phyloP scores from a whole-genome alignment of 2,113 vertebrate species.

The Tringa solitaria region DNA sequence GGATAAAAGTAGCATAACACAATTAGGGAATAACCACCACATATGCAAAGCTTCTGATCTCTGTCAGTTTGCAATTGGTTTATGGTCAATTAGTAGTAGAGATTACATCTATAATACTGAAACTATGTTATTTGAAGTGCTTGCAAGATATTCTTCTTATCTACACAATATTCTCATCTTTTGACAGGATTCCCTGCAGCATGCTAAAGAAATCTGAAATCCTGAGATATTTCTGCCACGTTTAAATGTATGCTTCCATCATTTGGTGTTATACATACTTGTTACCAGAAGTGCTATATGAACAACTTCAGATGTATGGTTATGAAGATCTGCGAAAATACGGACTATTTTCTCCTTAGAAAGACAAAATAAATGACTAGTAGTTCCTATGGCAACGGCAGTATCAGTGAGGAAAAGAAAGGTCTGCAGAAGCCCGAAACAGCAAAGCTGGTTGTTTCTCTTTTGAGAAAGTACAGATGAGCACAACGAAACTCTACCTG shows the following conservation, averaged over 20 bases:
- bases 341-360: neutral
- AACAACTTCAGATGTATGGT: neutral
- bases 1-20: neutral
- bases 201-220: neutral
- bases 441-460: neutral
- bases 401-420: neutral
- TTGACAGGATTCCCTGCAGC: neutral
- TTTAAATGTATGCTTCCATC: neutral
- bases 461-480: neutral
- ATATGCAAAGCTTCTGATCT: neutral
- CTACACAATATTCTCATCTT: neutral
- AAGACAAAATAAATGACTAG: neutral
- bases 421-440: neutral
- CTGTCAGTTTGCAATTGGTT: neutral
- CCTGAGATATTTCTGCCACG: neutral
- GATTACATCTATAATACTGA: neutral
- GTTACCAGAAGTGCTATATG: neutral
- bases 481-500: neutral
- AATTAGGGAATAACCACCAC: neutral
- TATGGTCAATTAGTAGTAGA: neutral
- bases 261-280: neutral
- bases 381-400: conserved; percentile 1
- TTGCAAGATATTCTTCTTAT: neutral
- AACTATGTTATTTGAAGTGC: neutral
- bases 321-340: neutral